These are phyloP conservation scores for Ailuropoda melanoleuca DNA, from an alignment of 2,113 vertebrate genomes.

Conservation along the genomic window DNA sequence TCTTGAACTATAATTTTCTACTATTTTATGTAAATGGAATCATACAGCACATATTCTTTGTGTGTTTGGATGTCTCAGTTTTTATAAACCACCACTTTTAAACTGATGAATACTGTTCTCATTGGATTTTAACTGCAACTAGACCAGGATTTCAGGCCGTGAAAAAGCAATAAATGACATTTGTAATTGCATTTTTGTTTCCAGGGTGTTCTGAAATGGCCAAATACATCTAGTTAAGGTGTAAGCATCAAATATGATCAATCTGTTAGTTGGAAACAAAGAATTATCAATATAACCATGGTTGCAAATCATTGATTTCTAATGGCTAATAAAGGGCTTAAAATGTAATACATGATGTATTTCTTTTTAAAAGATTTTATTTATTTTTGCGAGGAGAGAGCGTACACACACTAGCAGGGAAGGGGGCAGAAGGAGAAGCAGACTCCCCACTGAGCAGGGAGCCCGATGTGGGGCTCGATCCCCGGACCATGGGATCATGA, in stretches of 20 bases:
- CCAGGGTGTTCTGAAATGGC: not conserved
- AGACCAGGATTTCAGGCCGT: not conserved
- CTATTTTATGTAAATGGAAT: constrained; percentile 1
- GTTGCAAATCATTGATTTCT: not conserved
- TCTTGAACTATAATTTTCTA: not conserved
- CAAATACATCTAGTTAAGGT: not conserved
- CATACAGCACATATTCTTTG: not conserved
- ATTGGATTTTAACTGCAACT: constrained; percentile 26
- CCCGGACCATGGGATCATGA: no score
- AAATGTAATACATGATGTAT: not conserved
- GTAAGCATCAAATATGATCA: not conserved
- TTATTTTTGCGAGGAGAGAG: not conserved
- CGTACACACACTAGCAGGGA: no score
- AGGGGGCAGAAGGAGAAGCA: no score
- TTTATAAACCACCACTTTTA: constrained; percentile 20
- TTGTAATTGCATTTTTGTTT: not conserved
- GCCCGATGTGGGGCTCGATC: no score
- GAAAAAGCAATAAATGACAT: constrained; percentile 7
- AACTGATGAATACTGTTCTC: not conserved
- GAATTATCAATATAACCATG: not conserved
- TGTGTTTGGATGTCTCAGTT: not conserved
- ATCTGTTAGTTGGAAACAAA: not conserved
- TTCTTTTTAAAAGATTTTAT: no score
- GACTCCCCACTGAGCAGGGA: no score
- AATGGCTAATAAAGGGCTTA: constrained; percentile 20